Evolutionary conservation across 2,113 vertebrate genomes (phyloP).

Genomic region (Jacana jacana): DNA sequence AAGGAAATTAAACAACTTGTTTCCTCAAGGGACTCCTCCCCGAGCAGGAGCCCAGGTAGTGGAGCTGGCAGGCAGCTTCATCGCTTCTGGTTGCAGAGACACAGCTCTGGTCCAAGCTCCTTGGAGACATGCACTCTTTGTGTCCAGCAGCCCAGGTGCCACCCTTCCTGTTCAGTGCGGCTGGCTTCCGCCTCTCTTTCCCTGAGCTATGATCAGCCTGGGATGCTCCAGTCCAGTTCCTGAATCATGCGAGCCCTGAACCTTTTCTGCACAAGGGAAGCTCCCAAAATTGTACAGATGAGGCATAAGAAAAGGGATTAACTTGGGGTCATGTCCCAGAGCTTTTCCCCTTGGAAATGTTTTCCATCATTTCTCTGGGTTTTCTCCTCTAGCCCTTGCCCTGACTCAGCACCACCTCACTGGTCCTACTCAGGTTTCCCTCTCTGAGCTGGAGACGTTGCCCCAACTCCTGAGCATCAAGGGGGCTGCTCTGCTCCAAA

Average conservation of each 20-base stretch:
- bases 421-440: not conserved
- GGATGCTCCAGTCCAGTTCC: not conserved
- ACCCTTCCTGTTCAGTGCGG: not conserved
- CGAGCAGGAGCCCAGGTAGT: not conserved
- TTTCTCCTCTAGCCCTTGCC: not conserved
- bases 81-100: not conserved
- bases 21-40: not conserved
- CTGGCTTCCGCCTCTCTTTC: not conserved
- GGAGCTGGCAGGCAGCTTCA: not conserved
- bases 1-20: constrained; percentile 59
- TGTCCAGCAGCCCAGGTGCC: not conserved
- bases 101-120: not conserved
- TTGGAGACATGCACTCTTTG: not conserved
- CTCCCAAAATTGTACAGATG: not conserved
- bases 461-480: not conserved
- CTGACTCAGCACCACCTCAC: not conserved
- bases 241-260: not conserved
- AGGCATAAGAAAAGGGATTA: not conserved
- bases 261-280: not conserved
- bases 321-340: not conserved
- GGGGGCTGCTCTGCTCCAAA: not conserved
- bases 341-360: not conserved
- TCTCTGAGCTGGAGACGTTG: not conserved
- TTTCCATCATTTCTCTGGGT: not conserved
- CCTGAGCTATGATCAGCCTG: not conserved